Evolutionary conservation across 2,797 vertebrate species (phyloP), one percentile per base, ranked within the genome.

Genomic region (Smutsia gigantea): DNA sequence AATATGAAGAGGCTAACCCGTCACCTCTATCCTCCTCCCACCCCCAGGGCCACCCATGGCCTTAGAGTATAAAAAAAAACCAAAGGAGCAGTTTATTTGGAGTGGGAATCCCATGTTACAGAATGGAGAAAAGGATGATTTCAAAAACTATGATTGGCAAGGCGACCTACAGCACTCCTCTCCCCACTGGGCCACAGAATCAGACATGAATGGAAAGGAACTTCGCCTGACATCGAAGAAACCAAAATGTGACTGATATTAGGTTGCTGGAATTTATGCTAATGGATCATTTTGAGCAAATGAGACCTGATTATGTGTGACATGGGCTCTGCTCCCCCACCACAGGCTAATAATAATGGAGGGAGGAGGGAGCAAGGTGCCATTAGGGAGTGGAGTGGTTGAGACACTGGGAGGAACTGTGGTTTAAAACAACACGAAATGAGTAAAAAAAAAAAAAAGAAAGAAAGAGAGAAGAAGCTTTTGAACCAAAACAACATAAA

Each of bases 401-500:
- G 66, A 93, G 71, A 75, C 1, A 5, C 15, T 83, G 19, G 2
- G 55, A 96, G n/a, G 49, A 88, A 85, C 71, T 55, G n/a, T 79
- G 83, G 57, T 37, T 75, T 82, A 71, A 96, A 93, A 83, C 49
- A 71, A 96, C 90, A 93, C 0, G 1, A 49, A 86, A 90, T 68
- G 29, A 27, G 27, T n/a, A n/a, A 59, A 37, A 19, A 46, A 51
- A 15, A 51, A 31, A 64, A 5, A 61, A 2, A 42, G 0, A 66
- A 2, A 42, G 14, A 51, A 11, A 71, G 4, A 13, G 39, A 39
- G 18, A 75, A n/a, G 18, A 82, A 71, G 72, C 21, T 83, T 94
- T 94, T 77, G 87, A 96, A 66, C 23, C 85, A 69, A 91, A 96
- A 96, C 96, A 97, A 97, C 94, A 78, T n/a, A 91, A 96, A 96